Evolutionary conservation across 2,113 vertebrate genomes (phyloP), one percentile per base, ranked within the genome.

Genomic region (Callionymus lyra): DNA sequence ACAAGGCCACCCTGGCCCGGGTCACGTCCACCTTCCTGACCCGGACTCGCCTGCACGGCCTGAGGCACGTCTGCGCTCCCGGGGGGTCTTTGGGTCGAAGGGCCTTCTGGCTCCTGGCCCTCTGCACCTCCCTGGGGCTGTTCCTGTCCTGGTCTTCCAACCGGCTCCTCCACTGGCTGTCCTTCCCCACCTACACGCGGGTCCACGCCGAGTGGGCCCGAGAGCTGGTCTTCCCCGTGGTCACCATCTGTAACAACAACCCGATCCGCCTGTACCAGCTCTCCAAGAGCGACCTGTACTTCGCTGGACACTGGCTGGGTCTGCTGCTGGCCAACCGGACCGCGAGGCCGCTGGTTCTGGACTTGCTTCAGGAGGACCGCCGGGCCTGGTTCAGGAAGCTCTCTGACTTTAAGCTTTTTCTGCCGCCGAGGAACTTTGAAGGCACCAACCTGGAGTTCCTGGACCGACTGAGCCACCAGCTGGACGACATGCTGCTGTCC

Each of bases 181-280:
- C 91, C 41, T 95, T 94, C 80, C 94, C 94, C 31, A 95, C 93
- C 12, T 88, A 94, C 80, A 97, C 92, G 11, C 84, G 89, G 12
- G 81, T 97, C 68, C 91, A 94, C 76, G 87, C 87, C 2, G 88
- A 94, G 80, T 97, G 93, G 93, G 92, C 92, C 74, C 90, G 87
- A 54, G 90, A 94, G 82, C 81, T 97, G 66, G 72, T 87, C 49
- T 98, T 97, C 81, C 94, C 94, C 14, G 83, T 92, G 9, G 86
- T 97, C 76, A 98, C 94, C 14, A 85, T 98, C 74, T 98, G 94
- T 79, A 98, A 98, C 89, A 98, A 98, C 85, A 97, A 97, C 80
- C 92, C 93, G 0, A 83, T 97, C 17, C 91, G 94, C 54, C 90
- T 98, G 61, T 90, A 91, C 57, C 89, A 91, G 56, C 89, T 98